Evolutionary conservation across 2,797 vertebrate genomes (phyloP), one percentile per base, ranked within the genome.

Genomic region (Enteromius radiatus): DNA sequence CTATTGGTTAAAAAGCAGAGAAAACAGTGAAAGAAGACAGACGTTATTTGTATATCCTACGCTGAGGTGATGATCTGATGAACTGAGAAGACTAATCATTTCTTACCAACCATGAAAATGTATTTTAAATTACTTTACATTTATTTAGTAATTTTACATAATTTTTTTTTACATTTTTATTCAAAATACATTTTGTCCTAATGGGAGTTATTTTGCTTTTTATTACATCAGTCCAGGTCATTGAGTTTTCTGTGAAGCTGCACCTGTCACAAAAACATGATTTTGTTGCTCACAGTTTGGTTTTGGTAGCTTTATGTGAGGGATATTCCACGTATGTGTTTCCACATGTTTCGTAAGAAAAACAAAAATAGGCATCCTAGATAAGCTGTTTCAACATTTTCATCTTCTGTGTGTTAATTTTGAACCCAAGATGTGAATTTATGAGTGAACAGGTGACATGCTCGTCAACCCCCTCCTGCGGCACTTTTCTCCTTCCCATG

Each of bases 51-150:
- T 68, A 54, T 71, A 56, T 21, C 6, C 17, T 23, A 56, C n/a
- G 2, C 12, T 1, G 1, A 69, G 23, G 8, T 11, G 11, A 70
- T 19, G 8, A 47, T 47, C 68, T 12, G 59, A 15, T 17, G 8
- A 41, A 41, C 5, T 59, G 14, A 75, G n/a, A 59, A 75, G 17
- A 26, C n/a, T 2, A 41, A 0, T 19, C 5, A 2, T 9, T 56
- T 38, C 0, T 54, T 5, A 26, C 14, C 2, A 12, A 33, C 12
- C n/a, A 59, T 15, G 3, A 23, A 74, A 17, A 52, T 49, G 5
- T 74, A 74, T n/a, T 36, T 74, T 9, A 74, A 54, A 74, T 33
- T 36, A 74, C 49, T 73, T 38, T 67, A 41, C 21, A 68, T 68
- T 41, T 67, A 67, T 67, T 67, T 67, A 1, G 21, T 12, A 41